Percentiles rank a stretch among this genome's conserved stretches.
Evolutionary conservation across 2,888 invertebrate genomes (phyloP).

Genomic region (Selenia dentaria): DNA sequence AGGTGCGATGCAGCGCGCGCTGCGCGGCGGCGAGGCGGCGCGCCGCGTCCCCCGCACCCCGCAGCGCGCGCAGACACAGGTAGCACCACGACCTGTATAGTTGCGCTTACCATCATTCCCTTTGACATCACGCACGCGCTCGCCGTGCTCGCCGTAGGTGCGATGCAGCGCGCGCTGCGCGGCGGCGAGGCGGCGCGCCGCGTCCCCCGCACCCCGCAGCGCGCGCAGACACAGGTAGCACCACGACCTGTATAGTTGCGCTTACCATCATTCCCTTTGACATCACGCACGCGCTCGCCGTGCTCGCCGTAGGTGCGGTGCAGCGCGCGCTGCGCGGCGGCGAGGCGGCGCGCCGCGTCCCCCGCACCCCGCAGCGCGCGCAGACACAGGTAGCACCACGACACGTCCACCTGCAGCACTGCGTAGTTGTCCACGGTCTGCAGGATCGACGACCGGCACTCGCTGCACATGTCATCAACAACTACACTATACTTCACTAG

Average conservation of each 20-base stretch:
- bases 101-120: too few relatives aligned
- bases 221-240: constrained; percentile 85
- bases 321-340: constrained; percentile 87
- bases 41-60: too few relatives aligned
- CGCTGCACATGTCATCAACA: background rate
- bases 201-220: too few relatives aligned
- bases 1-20: too few relatives aligned
- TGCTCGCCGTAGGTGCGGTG: constrained; percentile 83
- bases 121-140: too few relatives aligned
- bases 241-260: constrained; percentile 93
- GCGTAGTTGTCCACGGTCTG: constrained; percentile 93
- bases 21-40: too few relatives aligned
- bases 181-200: too few relatives aligned
- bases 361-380: constrained; percentile 84
- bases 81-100: too few relatives aligned
- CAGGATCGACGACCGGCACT: constrained; percentile 84
- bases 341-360: constrained; percentile 89
- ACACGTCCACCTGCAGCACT: constrained; percentile 92
- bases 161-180: too few relatives aligned
- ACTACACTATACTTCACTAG: too few relatives aligned
- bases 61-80: too few relatives aligned
- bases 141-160: too few relatives aligned
- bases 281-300: constrained; percentile 56
- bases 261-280: constrained; percentile 68
- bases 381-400: constrained; percentile 95